phyloP scores from a whole-genome alignment of 2,888 invertebrate genomes.

The Leucophenga maculata region DNA sequence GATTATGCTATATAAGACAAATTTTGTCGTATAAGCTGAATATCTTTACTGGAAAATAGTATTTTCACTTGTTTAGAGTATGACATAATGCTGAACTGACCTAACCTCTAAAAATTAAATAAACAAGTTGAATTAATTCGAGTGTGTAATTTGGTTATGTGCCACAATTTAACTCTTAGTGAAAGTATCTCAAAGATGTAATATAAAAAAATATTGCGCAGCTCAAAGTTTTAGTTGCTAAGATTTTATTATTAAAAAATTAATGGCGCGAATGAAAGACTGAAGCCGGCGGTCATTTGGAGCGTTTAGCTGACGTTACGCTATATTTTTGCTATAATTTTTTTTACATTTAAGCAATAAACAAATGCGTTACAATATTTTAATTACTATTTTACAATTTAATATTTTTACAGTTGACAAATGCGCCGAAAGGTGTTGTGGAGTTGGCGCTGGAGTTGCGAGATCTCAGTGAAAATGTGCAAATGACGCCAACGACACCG shows the following conservation, averaged over 20 bases:
- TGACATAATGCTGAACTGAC: neutral
- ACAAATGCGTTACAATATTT: neutral
- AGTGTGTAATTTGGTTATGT: constrained; percentile 17
- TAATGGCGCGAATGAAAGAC: neutral
- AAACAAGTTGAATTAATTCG: constrained; percentile 26
- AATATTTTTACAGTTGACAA: constrained; percentile 51
- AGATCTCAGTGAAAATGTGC: constrained; percentile 53
- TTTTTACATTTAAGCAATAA: neutral
- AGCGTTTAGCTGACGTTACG: neutral
- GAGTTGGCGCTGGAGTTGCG: constrained; percentile 69
- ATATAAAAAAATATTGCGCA: neutral
- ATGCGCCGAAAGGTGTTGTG: constrained; percentile 69
- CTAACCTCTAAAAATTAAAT: neutral
- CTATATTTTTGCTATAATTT: neutral
- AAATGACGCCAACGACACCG: constrained; percentile 18
- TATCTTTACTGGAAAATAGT: neutral
- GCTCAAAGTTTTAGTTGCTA: no score
- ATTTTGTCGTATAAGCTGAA: neutral
- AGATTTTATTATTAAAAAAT: neutral
- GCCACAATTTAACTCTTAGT: constrained; percentile 28
- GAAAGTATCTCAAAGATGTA: no score
- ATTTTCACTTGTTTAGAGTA: neutral
- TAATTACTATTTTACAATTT: constrained; percentile 5
- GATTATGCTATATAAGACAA: no score
- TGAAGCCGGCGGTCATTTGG: neutral